phyloP scores from a whole-genome alignment of 2,797 vertebrate species.

The Craterocephalus amniculus region DNA sequence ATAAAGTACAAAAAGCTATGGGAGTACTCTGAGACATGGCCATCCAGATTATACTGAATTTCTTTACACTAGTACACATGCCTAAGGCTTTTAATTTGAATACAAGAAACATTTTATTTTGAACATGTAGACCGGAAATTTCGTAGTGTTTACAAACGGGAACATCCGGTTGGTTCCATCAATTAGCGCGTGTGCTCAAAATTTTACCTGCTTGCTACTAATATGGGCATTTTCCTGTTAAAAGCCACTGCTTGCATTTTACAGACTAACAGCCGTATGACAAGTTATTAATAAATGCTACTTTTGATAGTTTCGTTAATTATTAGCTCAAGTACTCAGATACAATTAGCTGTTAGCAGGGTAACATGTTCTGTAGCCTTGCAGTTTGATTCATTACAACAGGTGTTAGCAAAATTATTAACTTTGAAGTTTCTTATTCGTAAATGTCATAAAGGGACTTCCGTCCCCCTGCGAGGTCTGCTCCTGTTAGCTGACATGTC shows the following conservation, averaged over 20 bases:
- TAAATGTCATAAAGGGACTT: background rate
- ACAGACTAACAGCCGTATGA: accelerated
- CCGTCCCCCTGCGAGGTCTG: background rate
- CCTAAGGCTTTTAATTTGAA: constrained; percentile 35
- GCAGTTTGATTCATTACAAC: constrained; percentile 51
- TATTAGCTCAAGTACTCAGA: background rate
- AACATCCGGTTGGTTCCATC: constrained; percentile 12
- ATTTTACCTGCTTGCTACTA: background rate
- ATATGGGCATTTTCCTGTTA: background rate
- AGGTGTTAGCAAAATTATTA: constrained; percentile 34
- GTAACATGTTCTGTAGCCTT: constrained; percentile 11
- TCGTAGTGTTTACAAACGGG: constrained; percentile 59
- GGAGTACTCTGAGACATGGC: background rate
- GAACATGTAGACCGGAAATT: constrained; percentile 47
- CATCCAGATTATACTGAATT: background rate
- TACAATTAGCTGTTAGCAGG: constrained; percentile 30
- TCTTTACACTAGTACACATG: background rate
- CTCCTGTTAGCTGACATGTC: background rate
- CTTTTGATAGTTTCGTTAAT: background rate
- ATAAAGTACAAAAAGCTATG: too few relatives aligned
- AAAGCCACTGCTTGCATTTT: accelerated
- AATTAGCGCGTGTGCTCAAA: background rate
- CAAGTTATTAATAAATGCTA: background rate
- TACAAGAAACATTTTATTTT: constrained; percentile 1
- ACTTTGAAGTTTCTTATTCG: background rate